phyloP scores from a whole-genome alignment of 2,888 invertebrate species.

The Fabriciana adippe region DNA sequence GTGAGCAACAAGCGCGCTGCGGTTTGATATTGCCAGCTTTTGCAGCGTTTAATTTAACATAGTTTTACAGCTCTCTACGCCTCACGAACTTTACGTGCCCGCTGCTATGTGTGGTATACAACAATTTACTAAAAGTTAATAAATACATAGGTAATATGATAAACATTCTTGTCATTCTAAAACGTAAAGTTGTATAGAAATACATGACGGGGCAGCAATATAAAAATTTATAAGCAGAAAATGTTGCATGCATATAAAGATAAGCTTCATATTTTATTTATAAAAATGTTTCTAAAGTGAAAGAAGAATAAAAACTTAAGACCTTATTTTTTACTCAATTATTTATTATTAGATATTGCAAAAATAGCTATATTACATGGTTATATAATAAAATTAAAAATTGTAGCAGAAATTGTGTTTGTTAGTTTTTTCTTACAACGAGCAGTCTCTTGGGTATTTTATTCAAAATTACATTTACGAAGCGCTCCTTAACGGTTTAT shows the following conservation, averaged over 20 bases:
- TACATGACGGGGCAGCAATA: neutral
- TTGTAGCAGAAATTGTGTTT: constrained; percentile 12
- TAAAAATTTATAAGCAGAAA: too few species aligned
- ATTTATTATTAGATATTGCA: too few species aligned
- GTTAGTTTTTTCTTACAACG: constrained; percentile 23
- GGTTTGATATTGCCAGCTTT: constrained; percentile 39
- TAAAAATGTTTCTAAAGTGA: too few species aligned
- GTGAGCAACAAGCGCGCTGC: constrained; percentile 33
- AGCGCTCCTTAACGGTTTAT: constrained; percentile 36
- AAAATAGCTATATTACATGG: too few species aligned
- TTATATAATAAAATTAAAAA: neutral
- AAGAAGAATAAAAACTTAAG: too few species aligned
- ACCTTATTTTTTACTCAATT: too few species aligned
- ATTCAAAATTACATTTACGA: constrained; percentile 36
- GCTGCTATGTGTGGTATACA: constrained; percentile 24
- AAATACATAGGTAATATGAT: neutral
- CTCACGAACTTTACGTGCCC: constrained; percentile 34
- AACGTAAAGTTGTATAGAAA: neutral
- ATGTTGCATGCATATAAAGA: too few species aligned
- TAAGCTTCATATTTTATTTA: too few species aligned
- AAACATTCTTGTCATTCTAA: constrained; percentile 1
- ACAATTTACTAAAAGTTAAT: constrained; percentile 25
- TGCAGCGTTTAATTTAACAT: constrained; percentile 43
- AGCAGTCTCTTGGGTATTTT: constrained; percentile 32
- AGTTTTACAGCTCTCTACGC: constrained; percentile 41